Percentiles rank a stretch among this genome's conserved stretches.
phyloP scores from a whole-genome alignment of 2,888 invertebrate genomes.

The Cacoxenus indagator region DNA sequence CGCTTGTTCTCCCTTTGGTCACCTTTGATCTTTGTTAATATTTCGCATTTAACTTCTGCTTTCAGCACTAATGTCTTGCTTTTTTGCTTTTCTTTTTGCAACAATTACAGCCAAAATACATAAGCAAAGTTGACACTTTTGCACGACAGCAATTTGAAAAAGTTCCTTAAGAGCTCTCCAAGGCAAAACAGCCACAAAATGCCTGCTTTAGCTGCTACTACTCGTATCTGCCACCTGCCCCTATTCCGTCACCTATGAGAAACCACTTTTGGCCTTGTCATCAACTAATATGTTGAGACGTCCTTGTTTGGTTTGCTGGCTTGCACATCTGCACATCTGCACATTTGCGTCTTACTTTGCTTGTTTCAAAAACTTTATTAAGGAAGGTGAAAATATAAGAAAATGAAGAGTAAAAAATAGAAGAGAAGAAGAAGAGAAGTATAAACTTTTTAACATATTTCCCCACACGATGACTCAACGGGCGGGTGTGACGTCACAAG shows the following conservation, averaged over 20 bases:
- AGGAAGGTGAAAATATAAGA: neutral
- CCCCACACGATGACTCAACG: neutral
- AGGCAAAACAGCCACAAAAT: neutral
- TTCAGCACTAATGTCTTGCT: neutral
- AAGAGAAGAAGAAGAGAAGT: neutral
- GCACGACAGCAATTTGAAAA: neutral
- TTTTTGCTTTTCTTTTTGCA: neutral
- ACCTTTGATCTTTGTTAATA: neutral
- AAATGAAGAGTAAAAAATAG: neutral
- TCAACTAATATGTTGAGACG: conserved; percentile 3
- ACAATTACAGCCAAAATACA: neutral
- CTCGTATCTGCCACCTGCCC: neutral
- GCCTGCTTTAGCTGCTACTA: neutral
- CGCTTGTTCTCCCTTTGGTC: neutral
- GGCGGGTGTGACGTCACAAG: neutral
- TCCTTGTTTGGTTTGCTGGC: neutral
- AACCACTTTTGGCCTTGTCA: conserved; percentile 1
- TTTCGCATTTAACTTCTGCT: too few species aligned
- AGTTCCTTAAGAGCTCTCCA: neutral
- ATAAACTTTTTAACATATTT: conserved; percentile 6
- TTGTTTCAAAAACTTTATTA: neutral
- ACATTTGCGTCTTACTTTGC: neutral
- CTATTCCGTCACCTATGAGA: neutral
- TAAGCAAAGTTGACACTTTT: neutral
- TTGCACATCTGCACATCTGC: neutral